phyloP scores from a whole-genome alignment of 92 coral and sea anemone genomes.

The Anthopleura xanthogrammica region DNA sequence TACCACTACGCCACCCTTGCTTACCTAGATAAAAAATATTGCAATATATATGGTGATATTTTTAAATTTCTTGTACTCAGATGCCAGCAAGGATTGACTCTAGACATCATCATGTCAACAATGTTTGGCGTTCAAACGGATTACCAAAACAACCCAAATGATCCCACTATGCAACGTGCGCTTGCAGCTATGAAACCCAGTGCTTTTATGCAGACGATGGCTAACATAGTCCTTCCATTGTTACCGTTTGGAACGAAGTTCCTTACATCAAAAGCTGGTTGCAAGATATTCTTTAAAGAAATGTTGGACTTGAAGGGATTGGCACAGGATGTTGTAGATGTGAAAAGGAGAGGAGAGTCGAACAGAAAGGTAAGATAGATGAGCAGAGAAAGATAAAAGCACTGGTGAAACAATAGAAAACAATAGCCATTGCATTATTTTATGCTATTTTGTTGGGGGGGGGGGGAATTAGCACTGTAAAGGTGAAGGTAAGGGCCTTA shows the following conservation, averaged over 20 bases:
- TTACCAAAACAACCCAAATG: constrained; percentile 26
- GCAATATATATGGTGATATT: not conserved
- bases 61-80: not conserved
- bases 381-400: not conserved
- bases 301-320: not conserved
- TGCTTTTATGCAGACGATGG: not conserved
- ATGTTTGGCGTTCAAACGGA: constrained; percentile 28
- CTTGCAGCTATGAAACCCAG: constrained; percentile 16
- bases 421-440: too few relatives aligned
- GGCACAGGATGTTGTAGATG: not conserved
- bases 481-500: too few relatives aligned
- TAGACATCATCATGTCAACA: constrained; percentile 14
- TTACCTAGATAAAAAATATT: too few relatives aligned
- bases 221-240: constrained; percentile 10
- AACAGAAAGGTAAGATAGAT: constrained; percentile 14
- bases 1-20: too few relatives aligned
- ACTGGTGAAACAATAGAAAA: too few relatives aligned
- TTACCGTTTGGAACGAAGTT: constrained; percentile 13
- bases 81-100: constrained; percentile 27
- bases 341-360: constrained; percentile 20
- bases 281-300: constrained; percentile 1
- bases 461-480: too few relatives aligned
- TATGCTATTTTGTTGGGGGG: too few relatives aligned
- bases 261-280: not conserved
- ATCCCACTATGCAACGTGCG: constrained; percentile 13